These are phyloP conservation scores for Sebastes steindachneri DNA, from an alignment of 2,797 vertebrate genomes.

Conservation along the genomic window DNA sequence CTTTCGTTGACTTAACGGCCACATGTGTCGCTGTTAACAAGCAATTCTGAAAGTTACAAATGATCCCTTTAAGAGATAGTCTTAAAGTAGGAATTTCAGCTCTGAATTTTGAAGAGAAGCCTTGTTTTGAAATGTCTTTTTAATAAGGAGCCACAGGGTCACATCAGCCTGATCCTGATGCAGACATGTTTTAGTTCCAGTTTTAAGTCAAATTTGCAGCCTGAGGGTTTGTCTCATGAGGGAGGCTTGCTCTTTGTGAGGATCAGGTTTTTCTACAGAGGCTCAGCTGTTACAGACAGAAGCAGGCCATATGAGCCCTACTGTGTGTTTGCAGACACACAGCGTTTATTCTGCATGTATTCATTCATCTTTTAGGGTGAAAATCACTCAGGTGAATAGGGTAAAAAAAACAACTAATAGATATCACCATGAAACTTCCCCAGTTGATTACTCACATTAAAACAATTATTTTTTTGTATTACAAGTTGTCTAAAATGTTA, in stretches of 20 bases:
- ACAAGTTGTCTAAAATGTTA: background rate
- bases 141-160: background rate
- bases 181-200: background rate
- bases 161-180: background rate
- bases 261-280: background rate
- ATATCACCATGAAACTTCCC: background rate
- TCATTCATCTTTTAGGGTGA: too few species aligned
- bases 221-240: background rate
- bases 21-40: too few species aligned
- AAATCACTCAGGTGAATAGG: too few species aligned
- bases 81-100: background rate
- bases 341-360: background rate
- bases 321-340: slow-evolving; percentile 3
- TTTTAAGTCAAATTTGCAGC: background rate
- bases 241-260: background rate
- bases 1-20: too few species aligned
- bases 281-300: slow-evolving; percentile 16
- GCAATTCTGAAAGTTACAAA: too few species aligned
- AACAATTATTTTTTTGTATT: too few species aligned
- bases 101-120: background rate
- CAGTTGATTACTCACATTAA: background rate
- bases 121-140: background rate
- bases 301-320: background rate
- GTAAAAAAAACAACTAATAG: too few species aligned
- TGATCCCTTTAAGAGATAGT: background rate